Evolutionary conservation across 2,113 vertebrate genomes (phyloP).

Genomic region (Crotalus helleri): DNA sequence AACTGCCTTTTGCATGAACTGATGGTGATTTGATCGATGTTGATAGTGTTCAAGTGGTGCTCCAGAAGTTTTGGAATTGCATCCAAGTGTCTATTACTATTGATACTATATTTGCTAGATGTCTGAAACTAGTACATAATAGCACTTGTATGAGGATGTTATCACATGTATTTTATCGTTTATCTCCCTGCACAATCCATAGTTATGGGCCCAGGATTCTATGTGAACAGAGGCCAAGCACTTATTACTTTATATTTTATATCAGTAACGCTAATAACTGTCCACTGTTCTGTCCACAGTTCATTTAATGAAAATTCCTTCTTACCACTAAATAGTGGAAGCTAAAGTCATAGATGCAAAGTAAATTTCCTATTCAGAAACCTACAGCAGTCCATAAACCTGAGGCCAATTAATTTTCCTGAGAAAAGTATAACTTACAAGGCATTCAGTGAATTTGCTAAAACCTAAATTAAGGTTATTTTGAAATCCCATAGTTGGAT

Average conservation of each 20-base stretch:
- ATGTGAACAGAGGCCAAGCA: background rate
- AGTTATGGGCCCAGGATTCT: background rate
- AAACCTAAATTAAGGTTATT: background rate
- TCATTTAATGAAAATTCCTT: background rate
- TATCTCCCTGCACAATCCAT: background rate
- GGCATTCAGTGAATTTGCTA: slow-evolving; percentile 11
- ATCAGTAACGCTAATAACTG: background rate
- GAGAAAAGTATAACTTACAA: background rate
- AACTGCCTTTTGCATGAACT: background rate
- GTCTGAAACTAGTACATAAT: background rate
- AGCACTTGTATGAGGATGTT: background rate
- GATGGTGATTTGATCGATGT: background rate
- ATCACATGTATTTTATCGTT: background rate
- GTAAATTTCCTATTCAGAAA: background rate
- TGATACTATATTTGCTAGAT: background rate
- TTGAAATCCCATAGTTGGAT: slow-evolving; percentile 2
- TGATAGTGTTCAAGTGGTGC: background rate
- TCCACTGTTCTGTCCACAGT: background rate
- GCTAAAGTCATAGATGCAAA: rapidly evolving
- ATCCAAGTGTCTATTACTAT: background rate
- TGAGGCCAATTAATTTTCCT: background rate
- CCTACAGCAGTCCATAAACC: background rate
- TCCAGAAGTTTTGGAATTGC: background rate
- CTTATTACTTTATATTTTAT: background rate
- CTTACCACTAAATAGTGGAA: background rate